Percentiles rank a stretch among this genome's conserved stretches.
Evolutionary conservation across 2,113 vertebrate species (phyloP).

Genomic region (Tragulus kanchil): DNA sequence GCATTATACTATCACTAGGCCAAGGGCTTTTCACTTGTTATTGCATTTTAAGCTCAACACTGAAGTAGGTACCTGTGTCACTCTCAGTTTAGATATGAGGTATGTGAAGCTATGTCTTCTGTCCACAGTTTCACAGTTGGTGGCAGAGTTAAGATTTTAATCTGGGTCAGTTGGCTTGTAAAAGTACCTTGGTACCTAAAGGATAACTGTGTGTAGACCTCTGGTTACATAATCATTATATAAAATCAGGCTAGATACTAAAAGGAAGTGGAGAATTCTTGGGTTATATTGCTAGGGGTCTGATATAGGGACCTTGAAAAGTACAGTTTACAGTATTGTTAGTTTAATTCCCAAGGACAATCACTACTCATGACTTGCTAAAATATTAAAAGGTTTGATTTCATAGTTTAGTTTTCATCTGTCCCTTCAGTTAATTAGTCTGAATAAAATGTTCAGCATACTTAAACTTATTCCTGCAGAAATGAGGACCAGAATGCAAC

Average conservation of each 20-base stretch:
- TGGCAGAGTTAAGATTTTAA: background rate
- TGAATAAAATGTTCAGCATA: slow-evolving; percentile 7
- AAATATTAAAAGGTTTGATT: slow-evolving; percentile 49
- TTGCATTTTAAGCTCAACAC: slow-evolving; percentile 7
- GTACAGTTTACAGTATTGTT: background rate
- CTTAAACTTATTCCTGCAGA: slow-evolving; percentile 36
- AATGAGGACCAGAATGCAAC: background rate
- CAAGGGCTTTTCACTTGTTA: background rate
- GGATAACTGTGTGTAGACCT: background rate
- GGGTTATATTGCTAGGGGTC: background rate
- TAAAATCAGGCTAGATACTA: background rate
- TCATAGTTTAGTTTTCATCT: background rate
- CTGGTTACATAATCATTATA: background rate
- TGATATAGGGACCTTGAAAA: background rate
- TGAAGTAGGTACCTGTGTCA: background rate
- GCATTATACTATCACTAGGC: background rate
- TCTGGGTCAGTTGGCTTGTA: background rate
- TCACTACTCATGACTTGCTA: slow-evolving; percentile 4
- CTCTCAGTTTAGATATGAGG: background rate
- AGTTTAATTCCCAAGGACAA: background rate
- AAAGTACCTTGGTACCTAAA: background rate
- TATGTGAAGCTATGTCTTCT: background rate
- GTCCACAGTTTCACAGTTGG: background rate
- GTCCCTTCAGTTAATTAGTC: background rate
- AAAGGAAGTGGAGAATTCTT: background rate